Conservation (phyloP, 2,888 invertebrate species). For the Microctonus aethiopoides region DNA sequence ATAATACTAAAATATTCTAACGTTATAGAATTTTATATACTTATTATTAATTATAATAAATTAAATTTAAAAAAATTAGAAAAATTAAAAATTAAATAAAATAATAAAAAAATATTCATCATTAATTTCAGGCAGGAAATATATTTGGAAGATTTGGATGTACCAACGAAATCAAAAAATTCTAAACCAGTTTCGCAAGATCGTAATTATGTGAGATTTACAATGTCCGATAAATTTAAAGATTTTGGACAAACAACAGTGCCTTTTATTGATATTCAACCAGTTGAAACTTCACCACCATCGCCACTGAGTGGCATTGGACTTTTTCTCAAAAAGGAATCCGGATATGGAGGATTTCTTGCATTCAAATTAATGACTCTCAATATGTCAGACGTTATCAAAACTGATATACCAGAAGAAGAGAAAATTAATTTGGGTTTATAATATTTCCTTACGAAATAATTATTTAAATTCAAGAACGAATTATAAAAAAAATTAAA, state of each 20-base stretch:
- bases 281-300: not conserved
- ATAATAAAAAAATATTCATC: not conserved
- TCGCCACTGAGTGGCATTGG: not conserved
- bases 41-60: not conserved
- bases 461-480: no score
- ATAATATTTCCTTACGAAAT: no score
- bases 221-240: not conserved
- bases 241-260: not conserved
- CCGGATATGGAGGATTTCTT: not conserved
- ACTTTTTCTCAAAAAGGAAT: conserved; percentile 47
- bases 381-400: not conserved
- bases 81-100: no score
- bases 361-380: not conserved
- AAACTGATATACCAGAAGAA: not conserved
- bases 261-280: not conserved
- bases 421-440: no score
- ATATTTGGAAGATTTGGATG: not conserved
- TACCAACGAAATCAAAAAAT: not conserved
- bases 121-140: not conserved
- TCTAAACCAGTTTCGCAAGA: not conserved
- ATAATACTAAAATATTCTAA: no score
- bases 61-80: no score
- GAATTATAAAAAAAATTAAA: no score
- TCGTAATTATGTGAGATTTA: not conserved
- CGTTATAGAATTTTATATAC: no score